These are phyloP conservation scores for Girardia tigrina DNA, from an alignment of 2,888 invertebrate genomes.

Conservation along the genomic window DNA sequence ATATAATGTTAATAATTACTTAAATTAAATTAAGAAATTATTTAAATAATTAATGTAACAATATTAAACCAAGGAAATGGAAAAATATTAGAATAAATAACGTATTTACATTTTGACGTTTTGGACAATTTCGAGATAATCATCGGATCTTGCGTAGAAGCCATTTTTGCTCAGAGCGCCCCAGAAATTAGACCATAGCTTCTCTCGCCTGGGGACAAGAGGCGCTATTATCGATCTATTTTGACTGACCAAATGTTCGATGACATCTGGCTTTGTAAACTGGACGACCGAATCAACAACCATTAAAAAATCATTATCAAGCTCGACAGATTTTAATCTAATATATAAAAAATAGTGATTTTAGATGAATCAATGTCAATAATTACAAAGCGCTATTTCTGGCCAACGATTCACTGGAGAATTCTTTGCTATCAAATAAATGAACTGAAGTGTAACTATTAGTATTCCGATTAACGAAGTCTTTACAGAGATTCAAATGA, in stretches of 20 bases:
- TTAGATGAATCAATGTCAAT: too few species aligned
- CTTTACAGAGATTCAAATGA: conserved; percentile 57
- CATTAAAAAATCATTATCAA: conserved; percentile 54
- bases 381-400: conserved; percentile 73
- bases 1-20: too few species aligned
- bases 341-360: too few species aligned
- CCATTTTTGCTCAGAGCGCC: conserved; percentile 73
- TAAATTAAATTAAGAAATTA: too few species aligned
- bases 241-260: conserved; percentile 63
- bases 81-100: too few species aligned
- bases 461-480: conserved; percentile 57
- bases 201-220: conserved; percentile 64
- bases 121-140: conserved; percentile 82
- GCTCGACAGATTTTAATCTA: conserved; percentile 16
- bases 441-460: conserved; percentile 50
- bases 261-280: conserved; percentile 61
- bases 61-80: too few species aligned
- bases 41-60: too few species aligned
- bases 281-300: conserved; percentile 72
- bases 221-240: conserved; percentile 68
- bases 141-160: conserved; percentile 75
- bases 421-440: conserved; percentile 44
- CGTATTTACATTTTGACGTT: conserved; percentile 62
- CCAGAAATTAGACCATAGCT: conserved; percentile 93
- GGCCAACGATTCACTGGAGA: conserved; percentile 56